phyloP scores from a whole-genome alignment of 2,888 invertebrate genomes.

The Drosophila tripunctata region DNA sequence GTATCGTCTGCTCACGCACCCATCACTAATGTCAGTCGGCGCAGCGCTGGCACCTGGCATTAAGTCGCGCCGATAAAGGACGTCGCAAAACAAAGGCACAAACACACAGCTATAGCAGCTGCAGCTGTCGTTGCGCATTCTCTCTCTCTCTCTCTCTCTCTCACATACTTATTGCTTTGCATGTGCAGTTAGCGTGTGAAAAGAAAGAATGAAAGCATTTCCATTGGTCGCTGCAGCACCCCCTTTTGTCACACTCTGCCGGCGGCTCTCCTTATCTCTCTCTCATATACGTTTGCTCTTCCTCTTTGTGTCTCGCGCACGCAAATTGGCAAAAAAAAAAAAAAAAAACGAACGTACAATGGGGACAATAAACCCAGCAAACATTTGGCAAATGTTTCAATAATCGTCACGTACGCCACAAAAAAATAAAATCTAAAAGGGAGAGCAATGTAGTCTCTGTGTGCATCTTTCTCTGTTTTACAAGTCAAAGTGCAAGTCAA shows the following conservation, averaged over 20 bases:
- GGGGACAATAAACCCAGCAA: slow-evolving; percentile 70
- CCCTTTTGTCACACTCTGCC: slow-evolving; percentile 29
- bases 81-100: slow-evolving; percentile 36
- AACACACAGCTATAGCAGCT: slow-evolving; percentile 27
- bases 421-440: slow-evolving; percentile 25
- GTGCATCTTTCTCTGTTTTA: slow-evolving; percentile 28
- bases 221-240: slow-evolving; percentile 44
- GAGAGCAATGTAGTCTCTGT: slow-evolving; percentile 16
- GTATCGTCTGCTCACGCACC: slow-evolving; percentile 17
- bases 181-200: slow-evolving; percentile 32
- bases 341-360: too few species aligned
- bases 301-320: slow-evolving; percentile 57
- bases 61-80: slow-evolving; percentile 49
- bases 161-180: too few species aligned
- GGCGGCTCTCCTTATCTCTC: slow-evolving; percentile 38
- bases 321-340: slow-evolving; percentile 73
- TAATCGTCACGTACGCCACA: slow-evolving; percentile 65
- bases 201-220: slow-evolving; percentile 51
- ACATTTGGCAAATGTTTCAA: slow-evolving; percentile 57
- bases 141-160: too few species aligned
- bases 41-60: slow-evolving; percentile 53
- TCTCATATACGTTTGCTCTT: too few species aligned
- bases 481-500: slow-evolving; percentile 59
- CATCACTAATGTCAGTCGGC: slow-evolving; percentile 28
- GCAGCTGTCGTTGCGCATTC: background rate